Percentiles rank a stretch among this genome's conserved stretches.
Conservation (phyloP, 2,113 vertebrate genomes). For the Cinclus cinclus region DNA sequence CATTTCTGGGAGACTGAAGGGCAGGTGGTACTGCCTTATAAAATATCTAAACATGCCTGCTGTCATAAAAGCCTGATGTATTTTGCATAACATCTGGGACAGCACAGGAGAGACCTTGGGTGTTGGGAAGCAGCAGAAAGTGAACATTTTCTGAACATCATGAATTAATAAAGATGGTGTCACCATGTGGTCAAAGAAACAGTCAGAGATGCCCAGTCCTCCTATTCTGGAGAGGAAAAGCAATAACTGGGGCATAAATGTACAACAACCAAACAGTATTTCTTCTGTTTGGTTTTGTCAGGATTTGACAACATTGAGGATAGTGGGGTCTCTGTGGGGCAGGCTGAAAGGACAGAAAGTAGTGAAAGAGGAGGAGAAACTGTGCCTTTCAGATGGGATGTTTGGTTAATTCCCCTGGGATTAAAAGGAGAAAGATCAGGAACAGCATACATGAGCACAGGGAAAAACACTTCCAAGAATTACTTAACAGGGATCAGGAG, state of each 20-base stretch:
- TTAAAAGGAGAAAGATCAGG: neutral
- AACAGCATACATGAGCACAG: neutral
- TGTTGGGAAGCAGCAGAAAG: slow-evolving; percentile 13
- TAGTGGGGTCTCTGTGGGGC: neutral
- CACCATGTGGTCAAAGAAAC: slow-evolving; percentile 40
- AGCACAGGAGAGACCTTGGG: slow-evolving; percentile 25
- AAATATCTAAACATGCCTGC: slow-evolving; percentile 55
- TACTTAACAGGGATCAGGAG: neutral
- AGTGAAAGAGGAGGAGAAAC: neutral
- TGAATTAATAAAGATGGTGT: slow-evolving; percentile 45
- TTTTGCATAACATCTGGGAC: slow-evolving; percentile 67
- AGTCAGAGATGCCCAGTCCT: neutral
- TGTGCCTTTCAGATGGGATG: neutral
- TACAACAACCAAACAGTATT: neutral
- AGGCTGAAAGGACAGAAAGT: neutral
- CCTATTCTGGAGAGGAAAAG: neutral
- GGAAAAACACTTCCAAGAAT: neutral
- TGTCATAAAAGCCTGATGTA: slow-evolving; percentile 58
- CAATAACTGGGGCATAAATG: neutral
- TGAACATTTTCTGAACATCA: neutral
- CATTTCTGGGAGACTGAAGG: slow-evolving; percentile 50
- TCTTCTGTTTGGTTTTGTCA: neutral
- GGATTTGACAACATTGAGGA: neutral
- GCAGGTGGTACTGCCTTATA: slow-evolving; percentile 60
- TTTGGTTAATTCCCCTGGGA: neutral